Conservation (phyloP, 2,797 vertebrate genomes). For the Potorous gilbertii region DNA sequence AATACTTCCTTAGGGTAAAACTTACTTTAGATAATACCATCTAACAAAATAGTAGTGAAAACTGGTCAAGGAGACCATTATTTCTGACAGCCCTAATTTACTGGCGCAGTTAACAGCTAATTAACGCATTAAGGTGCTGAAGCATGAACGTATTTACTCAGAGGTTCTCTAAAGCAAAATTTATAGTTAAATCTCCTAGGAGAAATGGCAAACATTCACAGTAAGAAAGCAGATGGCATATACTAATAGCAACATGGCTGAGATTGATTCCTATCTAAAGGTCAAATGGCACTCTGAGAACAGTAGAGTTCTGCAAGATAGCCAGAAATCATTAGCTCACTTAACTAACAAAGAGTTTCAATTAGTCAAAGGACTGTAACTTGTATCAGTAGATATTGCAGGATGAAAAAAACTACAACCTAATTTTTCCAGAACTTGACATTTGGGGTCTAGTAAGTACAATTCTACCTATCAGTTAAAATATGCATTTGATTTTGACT, state of each 20-base stretch:
- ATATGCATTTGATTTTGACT: conserved; percentile 15
- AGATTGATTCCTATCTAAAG: conserved; percentile 76
- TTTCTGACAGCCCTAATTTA: conserved; percentile 87
- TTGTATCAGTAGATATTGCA: conserved; percentile 66
- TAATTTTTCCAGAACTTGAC: not conserved
- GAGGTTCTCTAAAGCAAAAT: conserved; percentile 86
- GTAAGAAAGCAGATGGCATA: conserved; percentile 79
- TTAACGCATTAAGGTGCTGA: conserved; percentile 89
- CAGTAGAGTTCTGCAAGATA: conserved; percentile 67
- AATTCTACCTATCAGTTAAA: conserved; percentile 46
- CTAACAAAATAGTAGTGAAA: conserved; percentile 70
- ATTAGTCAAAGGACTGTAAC: conserved; percentile 75
- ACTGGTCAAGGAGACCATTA: conserved; percentile 82
- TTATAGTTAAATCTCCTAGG: conserved; percentile 83
- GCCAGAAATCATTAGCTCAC: conserved; percentile 77
- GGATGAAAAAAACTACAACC: not conserved
- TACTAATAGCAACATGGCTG: conserved; percentile 71
- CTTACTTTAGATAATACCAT: conserved; percentile 68
- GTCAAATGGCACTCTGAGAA: conserved; percentile 71
- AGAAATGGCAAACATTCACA: conserved; percentile 83
- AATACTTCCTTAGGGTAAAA: conserved; percentile 47
- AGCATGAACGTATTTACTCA: conserved; percentile 87
- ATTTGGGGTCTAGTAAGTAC: not conserved
- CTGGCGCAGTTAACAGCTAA: conserved; percentile 87
- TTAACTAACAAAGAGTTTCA: conserved; percentile 78